phyloP scores from a whole-genome alignment of 2,888 invertebrate species.

The Ametastegia equiseti region DNA sequence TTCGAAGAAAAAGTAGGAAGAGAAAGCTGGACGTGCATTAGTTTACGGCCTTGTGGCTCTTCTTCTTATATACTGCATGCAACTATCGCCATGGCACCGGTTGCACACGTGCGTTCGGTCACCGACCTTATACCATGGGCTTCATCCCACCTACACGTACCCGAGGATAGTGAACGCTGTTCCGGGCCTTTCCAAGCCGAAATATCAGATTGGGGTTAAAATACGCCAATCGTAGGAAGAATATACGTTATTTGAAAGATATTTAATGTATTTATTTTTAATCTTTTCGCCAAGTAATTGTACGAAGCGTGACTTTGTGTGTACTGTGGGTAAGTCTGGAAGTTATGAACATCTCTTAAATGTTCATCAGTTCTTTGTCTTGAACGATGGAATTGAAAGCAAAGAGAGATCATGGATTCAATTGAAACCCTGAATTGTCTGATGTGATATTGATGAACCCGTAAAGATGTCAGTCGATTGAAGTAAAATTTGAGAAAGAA shows the following conservation, averaged over 20 bases:
- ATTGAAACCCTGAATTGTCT: not conserved
- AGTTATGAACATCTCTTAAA: not conserved
- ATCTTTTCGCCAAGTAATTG: not conserved
- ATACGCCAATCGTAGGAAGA: not conserved
- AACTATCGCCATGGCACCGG: conserved; percentile 50
- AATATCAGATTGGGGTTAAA: not conserved
- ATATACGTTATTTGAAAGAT: not conserved
- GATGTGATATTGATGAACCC: not conserved
- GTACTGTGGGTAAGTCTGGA: not conserved
- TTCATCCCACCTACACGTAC: conserved; percentile 9
- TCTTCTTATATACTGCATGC: conserved; percentile 44
- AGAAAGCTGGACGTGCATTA: conserved; percentile 54
- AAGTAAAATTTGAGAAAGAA: not conserved
- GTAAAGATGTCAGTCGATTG: not conserved
- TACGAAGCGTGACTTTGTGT: not conserved
- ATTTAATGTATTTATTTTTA: not conserved
- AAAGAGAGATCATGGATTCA: no score
- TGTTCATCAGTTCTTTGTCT: not conserved
- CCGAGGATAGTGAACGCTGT: conserved; percentile 4
- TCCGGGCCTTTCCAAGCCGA: not conserved
- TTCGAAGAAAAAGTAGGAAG: conserved; percentile 50
- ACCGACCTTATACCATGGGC: conserved; percentile 52
- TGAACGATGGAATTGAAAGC: not conserved
- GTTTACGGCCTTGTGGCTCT: conserved; percentile 53
- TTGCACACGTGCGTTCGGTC: conserved; percentile 55